phyloP scores from a whole-genome alignment of 2,797 vertebrate species.

The Enteromius paludinosus region DNA sequence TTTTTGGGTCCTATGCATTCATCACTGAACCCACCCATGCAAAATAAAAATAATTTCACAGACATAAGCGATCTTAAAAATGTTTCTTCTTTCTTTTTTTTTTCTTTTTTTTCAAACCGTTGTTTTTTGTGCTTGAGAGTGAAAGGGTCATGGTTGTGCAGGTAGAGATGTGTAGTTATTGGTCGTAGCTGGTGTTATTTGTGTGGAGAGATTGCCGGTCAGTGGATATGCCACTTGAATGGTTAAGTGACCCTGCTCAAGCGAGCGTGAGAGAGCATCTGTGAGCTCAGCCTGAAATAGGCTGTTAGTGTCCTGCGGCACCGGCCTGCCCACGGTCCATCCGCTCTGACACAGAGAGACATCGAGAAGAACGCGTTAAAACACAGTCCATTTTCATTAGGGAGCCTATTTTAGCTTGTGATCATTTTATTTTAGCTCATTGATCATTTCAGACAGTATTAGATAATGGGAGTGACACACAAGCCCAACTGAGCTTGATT shows the following conservation, averaged over 20 bases:
- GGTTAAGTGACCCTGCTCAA: slow-evolving; percentile 58
- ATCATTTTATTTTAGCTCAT: slow-evolving; percentile 91
- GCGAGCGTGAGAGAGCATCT: slow-evolving; percentile 47
- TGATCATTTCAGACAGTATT: slow-evolving; percentile 90
- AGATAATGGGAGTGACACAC: slow-evolving; percentile 87
- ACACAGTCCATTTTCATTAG: slow-evolving; percentile 91
- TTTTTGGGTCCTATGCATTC: not conserved
- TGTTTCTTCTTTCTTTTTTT: too few species aligned
- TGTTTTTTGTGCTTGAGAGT: not conserved
- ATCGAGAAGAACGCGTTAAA: slow-evolving; percentile 79
- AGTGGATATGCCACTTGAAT: slow-evolving; percentile 47
- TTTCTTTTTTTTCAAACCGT: not conserved
- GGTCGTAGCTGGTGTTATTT: slow-evolving; percentile 17
- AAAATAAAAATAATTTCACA: not conserved
- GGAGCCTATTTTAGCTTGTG: slow-evolving; percentile 89
- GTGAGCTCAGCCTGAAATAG: slow-evolving; percentile 60
- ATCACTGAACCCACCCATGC: not conserved
- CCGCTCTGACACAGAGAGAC: slow-evolving; percentile 73
- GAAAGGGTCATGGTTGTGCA: not conserved
- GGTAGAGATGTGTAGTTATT: slow-evolving; percentile 42
- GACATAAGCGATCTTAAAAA: not conserved
- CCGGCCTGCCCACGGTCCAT: slow-evolving; percentile 62
- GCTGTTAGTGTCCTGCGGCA: slow-evolving; percentile 75
- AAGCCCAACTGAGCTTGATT: slow-evolving; percentile 85
- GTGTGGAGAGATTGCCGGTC: slow-evolving; percentile 32